Percentiles rank a stretch among this genome's conserved stretches.
These are phyloP conservation scores for Bradypus variegatus DNA, from an alignment of 2,797 vertebrate genomes.

Conservation along the genomic window DNA sequence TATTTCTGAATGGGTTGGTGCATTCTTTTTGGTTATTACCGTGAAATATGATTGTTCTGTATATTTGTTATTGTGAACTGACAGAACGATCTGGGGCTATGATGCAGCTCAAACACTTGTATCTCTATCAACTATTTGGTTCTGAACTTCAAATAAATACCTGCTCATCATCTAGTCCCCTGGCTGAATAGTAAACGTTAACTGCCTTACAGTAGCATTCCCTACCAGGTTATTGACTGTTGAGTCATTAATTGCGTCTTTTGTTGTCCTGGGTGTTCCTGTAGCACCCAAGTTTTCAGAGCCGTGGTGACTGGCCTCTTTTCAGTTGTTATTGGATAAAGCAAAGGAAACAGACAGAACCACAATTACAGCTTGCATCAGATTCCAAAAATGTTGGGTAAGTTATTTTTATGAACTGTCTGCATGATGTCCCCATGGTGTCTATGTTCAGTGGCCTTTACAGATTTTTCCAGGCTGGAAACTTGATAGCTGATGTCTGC, in stretches of 20 bases:
- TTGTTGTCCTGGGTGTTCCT: not conserved
- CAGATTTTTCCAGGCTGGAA: constrained; percentile 58
- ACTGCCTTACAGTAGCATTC: not conserved
- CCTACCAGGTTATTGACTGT: not conserved
- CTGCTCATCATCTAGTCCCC: not conserved
- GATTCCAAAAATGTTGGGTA: constrained; percentile 61
- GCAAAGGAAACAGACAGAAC: constrained; percentile 47
- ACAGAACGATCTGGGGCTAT: not conserved
- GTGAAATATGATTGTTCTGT: not conserved
- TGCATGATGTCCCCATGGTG: constrained; percentile 50
- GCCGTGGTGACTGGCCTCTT: not conserved
- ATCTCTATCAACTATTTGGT: not conserved
- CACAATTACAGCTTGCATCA: constrained; percentile 58
- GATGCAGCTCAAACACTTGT: not conserved
- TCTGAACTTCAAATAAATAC: not conserved
- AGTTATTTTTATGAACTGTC: constrained; percentile 68
- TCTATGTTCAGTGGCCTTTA: constrained; percentile 53
- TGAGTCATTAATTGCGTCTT: constrained; percentile 15
- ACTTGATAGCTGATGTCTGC: constrained; percentile 53
- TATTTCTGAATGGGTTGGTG: not conserved
- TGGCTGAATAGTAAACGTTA: not conserved
- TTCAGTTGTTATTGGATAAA: constrained; percentile 50
- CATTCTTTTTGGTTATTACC: not conserved
- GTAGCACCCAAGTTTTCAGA: not conserved
- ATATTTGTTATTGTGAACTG: not conserved